These are phyloP conservation scores for Archilochus colubris DNA, from an alignment of 2,113 vertebrate species.

Conservation along the genomic window DNA sequence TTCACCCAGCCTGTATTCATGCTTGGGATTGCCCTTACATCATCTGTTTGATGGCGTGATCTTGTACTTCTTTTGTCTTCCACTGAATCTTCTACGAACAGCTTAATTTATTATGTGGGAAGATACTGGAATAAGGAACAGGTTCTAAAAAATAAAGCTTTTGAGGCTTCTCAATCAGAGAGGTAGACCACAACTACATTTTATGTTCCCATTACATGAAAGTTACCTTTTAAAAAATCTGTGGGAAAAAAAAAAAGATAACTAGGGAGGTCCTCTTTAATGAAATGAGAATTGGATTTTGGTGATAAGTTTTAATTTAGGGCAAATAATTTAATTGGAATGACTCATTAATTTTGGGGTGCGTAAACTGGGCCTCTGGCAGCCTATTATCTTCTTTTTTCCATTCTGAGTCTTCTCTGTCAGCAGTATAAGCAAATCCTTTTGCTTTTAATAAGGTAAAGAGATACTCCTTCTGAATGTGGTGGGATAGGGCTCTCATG, in stretches of 20 bases:
- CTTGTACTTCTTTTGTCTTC: background rate
- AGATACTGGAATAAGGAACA: background rate
- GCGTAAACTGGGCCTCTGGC: constrained; percentile 29
- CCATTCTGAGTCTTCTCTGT: background rate
- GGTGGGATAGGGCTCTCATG: background rate
- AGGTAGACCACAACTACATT: background rate
- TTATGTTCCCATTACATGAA: background rate
- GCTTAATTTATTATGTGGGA: background rate
- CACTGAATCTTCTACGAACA: background rate
- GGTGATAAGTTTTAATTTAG: constrained; percentile 60
- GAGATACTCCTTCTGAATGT: background rate
- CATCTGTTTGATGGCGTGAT: background rate
- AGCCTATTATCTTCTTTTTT: constrained; percentile 36
- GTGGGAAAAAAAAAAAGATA: background rate
- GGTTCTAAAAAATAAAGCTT: background rate
- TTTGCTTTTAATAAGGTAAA: background rate
- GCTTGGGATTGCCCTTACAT: background rate
- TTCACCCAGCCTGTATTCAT: too few relatives aligned
- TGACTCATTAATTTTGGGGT: constrained; percentile 55
- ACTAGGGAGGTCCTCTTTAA: constrained; percentile 40
- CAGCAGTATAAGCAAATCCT: background rate
- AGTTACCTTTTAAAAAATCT: constrained; percentile 2
- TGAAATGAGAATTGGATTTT: constrained; percentile 51
- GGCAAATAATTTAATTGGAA: constrained; percentile 67
- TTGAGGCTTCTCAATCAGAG: background rate